Conservation (phyloP, 2,113 vertebrate genomes). For the Sula dactylatra region DNA sequence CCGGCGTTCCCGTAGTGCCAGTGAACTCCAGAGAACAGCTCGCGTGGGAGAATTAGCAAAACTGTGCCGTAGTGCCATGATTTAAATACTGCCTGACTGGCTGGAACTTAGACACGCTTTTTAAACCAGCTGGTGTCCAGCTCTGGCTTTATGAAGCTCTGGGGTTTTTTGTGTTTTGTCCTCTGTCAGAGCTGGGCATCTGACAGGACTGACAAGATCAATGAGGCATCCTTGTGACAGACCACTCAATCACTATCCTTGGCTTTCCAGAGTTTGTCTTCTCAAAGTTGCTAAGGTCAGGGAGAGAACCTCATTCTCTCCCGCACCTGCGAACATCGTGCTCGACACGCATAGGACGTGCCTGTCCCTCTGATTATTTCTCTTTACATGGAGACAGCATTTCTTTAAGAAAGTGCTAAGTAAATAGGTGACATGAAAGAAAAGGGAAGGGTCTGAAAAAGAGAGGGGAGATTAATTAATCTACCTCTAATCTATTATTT, state of each 20-base stretch:
- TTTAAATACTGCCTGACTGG: neutral
- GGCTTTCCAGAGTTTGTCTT: neutral
- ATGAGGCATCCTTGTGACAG: neutral
- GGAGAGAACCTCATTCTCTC: neutral
- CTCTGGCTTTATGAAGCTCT: neutral
- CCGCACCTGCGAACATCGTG: rapidly evolving
- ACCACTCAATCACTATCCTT: neutral
- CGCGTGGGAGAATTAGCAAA: neutral
- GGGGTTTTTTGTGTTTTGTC: neutral
- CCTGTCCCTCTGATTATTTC: neutral
- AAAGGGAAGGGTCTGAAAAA: neutral
- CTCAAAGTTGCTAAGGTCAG: neutral
- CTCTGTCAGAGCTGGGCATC: neutral
- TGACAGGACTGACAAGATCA: too few relatives aligned
- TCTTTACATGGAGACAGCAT: neutral
- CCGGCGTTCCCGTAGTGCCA: neutral
- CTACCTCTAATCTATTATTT: neutral
- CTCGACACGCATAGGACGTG: neutral
- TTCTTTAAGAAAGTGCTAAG: neutral
- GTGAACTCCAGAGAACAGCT: neutral
- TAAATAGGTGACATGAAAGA: neutral
- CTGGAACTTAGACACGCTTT: neutral
- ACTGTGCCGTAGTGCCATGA: neutral
- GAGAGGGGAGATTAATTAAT: neutral
- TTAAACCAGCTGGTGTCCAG: neutral